A percentile compares a stretch with the other conserved stretches of the same genome.
These are phyloP conservation scores for Pseudomyrmex pallidus DNA, from an alignment of 1,140 invertebrate genomes.

Conservation along the genomic window DNA sequence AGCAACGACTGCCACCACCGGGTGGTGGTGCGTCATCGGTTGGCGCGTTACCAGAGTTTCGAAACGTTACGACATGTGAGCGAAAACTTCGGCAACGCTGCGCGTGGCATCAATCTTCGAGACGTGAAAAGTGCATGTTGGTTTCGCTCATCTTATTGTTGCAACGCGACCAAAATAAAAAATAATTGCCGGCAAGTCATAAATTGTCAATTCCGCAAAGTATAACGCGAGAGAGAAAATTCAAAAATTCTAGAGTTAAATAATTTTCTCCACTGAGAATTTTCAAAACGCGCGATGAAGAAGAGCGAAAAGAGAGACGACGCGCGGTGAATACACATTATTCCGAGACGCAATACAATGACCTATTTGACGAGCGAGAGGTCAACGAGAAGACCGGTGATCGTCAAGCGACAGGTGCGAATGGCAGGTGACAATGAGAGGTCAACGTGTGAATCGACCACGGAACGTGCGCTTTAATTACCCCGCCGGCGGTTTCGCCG, in stretches of 20 bases:
- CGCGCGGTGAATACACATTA: background rate
- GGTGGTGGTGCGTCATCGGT: slow-evolving; percentile 36
- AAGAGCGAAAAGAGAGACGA: background rate
- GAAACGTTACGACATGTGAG: slow-evolving; percentile 37
- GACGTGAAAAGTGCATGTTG: background rate
- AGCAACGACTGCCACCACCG: background rate
- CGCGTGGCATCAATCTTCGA: slow-evolving; percentile 5
- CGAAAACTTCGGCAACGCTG: slow-evolving; percentile 15
- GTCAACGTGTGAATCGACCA: slow-evolving; percentile 18
- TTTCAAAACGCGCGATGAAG: background rate
- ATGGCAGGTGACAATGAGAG: slow-evolving; percentile 50
- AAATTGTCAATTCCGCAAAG: too few species aligned
- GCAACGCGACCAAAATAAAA: background rate
- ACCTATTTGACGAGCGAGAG: background rate
- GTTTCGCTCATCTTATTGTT: background rate
- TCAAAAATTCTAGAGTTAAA: background rate
- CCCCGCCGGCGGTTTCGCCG: slow-evolving; percentile 7
- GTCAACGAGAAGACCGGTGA: background rate
- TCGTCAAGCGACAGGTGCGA: slow-evolving; percentile 38
- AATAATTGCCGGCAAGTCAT: background rate
- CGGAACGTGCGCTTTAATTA: slow-evolving; percentile 47
- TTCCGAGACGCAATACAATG: slow-evolving; percentile 25
- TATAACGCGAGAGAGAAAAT: too few species aligned
- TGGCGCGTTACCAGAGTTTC: slow-evolving; percentile 45
- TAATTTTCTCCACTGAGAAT: background rate